These are phyloP conservation scores for Ceuthmochares aereus DNA, from an alignment of 2,113 vertebrate species.

Conservation along the genomic window DNA sequence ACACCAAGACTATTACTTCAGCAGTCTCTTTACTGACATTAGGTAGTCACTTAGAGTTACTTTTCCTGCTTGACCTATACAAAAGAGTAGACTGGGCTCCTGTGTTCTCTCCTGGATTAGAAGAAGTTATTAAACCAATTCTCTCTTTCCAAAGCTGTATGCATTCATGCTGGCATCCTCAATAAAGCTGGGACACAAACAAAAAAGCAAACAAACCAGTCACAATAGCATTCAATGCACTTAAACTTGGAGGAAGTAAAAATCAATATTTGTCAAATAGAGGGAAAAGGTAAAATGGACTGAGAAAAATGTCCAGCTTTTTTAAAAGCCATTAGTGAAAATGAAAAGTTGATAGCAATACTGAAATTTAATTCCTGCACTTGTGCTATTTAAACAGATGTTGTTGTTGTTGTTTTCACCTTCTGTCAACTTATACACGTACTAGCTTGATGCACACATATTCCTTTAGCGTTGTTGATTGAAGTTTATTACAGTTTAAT, in stretches of 20 bases:
- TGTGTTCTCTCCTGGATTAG: background rate
- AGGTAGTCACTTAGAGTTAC: background rate
- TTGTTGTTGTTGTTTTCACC: background rate
- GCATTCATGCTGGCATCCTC: slow-evolving; percentile 60
- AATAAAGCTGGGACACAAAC: slow-evolving; percentile 45
- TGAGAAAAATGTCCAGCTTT: background rate
- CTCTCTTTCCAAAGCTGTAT: slow-evolving; percentile 31
- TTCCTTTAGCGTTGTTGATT: background rate
- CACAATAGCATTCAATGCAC: slow-evolving; percentile 46
- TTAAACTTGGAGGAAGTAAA: slow-evolving; percentile 68
- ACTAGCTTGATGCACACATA: background rate
- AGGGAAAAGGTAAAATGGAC: slow-evolving; percentile 62
- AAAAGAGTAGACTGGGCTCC: background rate
- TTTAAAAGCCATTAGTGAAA: slow-evolving; percentile 62
- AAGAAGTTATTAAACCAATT: slow-evolving; percentile 55
- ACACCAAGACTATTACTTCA: background rate
- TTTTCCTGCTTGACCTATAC: slow-evolving; percentile 29
- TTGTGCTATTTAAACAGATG: background rate
- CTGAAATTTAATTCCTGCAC: slow-evolving; percentile 3
- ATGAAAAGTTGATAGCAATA: slow-evolving; percentile 19
- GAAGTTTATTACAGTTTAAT: background rate
- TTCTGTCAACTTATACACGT: background rate
- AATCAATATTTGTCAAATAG: slow-evolving; percentile 70
- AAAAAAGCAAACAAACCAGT: slow-evolving; percentile 50
- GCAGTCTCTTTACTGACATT: background rate